Base-by-base conservation (phyloP, 2,797 vertebrate genomes). In the Xenopus petersii region DNA sequence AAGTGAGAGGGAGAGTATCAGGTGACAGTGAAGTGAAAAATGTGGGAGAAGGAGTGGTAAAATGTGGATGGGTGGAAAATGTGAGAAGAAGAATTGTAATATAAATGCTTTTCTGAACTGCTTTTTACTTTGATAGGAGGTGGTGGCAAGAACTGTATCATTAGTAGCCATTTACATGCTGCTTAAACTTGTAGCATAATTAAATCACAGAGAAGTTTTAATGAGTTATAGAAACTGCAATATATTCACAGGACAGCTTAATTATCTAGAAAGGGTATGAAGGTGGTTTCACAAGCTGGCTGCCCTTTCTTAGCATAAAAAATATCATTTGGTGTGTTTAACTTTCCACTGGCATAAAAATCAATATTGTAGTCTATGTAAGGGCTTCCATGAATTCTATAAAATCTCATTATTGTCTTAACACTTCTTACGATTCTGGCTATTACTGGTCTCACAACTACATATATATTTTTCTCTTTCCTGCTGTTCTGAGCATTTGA, bases 201-300 rank as follows among this genome's bases (percentile, higher is more conserved):
- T 73, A 78, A 73, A 78, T 73, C 46, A 56, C 21, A 70, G 70
- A 72, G 75, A 68, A 78, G 75, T 78, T 78, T 78, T 78, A 78
- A 78, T 78, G 75, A 70, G 75, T 78, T 78, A 78, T 69, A 78
- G 75, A 78, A 78, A 70, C 75, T 77, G 75, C 73, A 70, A 78
- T 58, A 64, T 59, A 78, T 70, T 78, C 75, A 61, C 70, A 73
- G 75, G 70, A 78, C 65, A 64, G 70, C 70, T 78, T 78, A 68
- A 78, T 78, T 78, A 73, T 73, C 70, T 69, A 65, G 70, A 78
- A 73, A 78, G 64, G 65, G 72, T 68, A 64, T 65, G 73, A 72
- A 7, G 26, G 64, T 42, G 17, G 75, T 21, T 54, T n/a, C 0
- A 49, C 65, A 10, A 64, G 70, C 59, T 76, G 36, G 4, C 36